Conservation (phyloP, 2,797 vertebrate genomes). For the Chaetodon trifasciatus region DNA sequence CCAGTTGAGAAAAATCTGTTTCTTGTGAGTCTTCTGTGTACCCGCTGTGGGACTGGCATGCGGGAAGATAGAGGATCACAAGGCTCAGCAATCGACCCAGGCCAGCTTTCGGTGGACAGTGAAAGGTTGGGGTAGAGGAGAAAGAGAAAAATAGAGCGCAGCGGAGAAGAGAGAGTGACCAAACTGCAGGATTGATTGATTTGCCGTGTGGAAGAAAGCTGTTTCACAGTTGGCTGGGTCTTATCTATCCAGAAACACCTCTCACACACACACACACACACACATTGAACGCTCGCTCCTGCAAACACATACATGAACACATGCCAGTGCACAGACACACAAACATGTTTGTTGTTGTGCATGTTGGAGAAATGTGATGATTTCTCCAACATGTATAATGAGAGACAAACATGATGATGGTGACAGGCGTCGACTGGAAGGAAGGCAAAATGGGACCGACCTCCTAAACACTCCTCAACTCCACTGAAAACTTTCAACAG, state of each 20-base stretch:
- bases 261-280: slow-evolving; percentile 21
- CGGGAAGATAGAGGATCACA: slow-evolving; percentile 46
- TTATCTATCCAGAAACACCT: slow-evolving; percentile 64
- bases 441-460: not conserved
- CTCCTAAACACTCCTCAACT: slow-evolving; percentile 4
- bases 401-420: slow-evolving; percentile 11
- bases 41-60: slow-evolving; percentile 33
- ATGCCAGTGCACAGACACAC: slow-evolving; percentile 9
- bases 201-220: slow-evolving; percentile 50
- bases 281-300: slow-evolving; percentile 7
- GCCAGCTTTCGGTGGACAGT: slow-evolving; percentile 38
- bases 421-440: not conserved
- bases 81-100: slow-evolving; percentile 47
- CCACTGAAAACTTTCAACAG: slow-evolving; percentile 13
- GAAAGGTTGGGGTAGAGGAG: slow-evolving; percentile 37
- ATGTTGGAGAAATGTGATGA: not conserved
- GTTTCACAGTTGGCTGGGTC: slow-evolving; percentile 62
- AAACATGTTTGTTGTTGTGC: slow-evolving; percentile 11
- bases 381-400: slow-evolving; percentile 15
- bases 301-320: slow-evolving; percentile 38
- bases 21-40: slow-evolving; percentile 28
- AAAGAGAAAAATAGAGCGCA: slow-evolving; percentile 12
- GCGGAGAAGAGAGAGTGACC: slow-evolving; percentile 49
- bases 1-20: slow-evolving; percentile 43
- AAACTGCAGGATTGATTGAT: slow-evolving; percentile 60